Percentiles rank a stretch among this genome's conserved stretches.
phyloP scores from a whole-genome alignment of 2,113 vertebrate genomes.

The Rhagologus leucostigma region DNA sequence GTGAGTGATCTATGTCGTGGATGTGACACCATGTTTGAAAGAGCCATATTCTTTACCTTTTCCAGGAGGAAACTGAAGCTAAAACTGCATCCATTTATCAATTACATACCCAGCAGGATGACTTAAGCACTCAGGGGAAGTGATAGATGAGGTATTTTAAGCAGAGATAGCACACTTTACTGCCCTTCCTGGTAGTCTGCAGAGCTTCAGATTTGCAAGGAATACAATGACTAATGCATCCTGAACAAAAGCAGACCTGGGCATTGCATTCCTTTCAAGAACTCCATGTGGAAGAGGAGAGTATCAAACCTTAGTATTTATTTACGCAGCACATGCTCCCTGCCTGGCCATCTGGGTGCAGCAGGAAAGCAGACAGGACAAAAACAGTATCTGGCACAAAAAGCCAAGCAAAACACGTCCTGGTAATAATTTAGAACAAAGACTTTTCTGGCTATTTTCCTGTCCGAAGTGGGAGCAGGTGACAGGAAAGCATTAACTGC shows the following conservation, averaged over 20 bases:
- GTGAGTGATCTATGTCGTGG: background rate
- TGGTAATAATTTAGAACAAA: background rate
- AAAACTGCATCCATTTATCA: background rate
- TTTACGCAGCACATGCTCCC: background rate
- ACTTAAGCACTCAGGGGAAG: background rate
- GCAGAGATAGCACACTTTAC: background rate
- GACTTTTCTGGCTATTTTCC: background rate
- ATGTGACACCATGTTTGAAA: background rate
- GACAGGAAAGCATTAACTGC: background rate
- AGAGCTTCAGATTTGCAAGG: background rate
- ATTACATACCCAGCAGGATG: background rate
- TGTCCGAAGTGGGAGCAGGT: background rate
- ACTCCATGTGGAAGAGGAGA: background rate
- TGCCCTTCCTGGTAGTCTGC: background rate
- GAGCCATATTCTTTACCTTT: background rate
- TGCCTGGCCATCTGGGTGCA: background rate
- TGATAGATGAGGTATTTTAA: conserved; percentile 9
- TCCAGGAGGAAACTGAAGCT: background rate
- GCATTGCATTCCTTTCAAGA: background rate
- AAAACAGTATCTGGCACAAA: background rate
- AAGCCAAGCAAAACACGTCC: background rate
- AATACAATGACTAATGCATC: background rate
- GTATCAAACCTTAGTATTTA: background rate
- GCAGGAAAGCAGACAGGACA: background rate
- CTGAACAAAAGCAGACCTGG: conserved; percentile 19